Percentiles rank a stretch among this genome's conserved stretches.
Evolutionary conservation across 2,797 vertebrate genomes (phyloP).

Genomic region (Vultur gryphus): DNA sequence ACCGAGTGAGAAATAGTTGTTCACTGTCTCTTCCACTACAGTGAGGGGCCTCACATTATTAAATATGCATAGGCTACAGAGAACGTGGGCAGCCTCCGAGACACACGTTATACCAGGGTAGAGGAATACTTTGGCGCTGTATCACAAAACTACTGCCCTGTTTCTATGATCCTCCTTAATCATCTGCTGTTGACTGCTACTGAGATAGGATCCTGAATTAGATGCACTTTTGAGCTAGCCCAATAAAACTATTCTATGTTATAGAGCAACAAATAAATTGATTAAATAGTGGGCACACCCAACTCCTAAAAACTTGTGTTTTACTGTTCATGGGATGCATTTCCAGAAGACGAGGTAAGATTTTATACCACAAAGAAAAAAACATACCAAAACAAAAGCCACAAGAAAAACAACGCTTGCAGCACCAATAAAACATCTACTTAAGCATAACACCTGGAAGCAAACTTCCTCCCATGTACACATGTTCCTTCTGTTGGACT

Average conservation of each 20-base stretch:
- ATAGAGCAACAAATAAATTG: not conserved
- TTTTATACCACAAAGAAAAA: not conserved
- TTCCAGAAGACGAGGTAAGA: not conserved
- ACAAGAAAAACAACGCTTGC: not conserved
- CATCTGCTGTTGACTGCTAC: not conserved
- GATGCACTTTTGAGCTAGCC: not conserved
- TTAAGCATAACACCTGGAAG: not conserved
- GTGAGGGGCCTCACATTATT: fast-evolving
- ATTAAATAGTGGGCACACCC: not conserved
- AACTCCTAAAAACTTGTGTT: not conserved
- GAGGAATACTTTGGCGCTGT: not conserved
- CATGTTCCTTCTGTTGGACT: not conserved
- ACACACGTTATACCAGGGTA: not conserved
- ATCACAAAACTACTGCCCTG: not conserved
- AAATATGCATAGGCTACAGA: not conserved
- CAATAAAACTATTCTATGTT: not conserved
- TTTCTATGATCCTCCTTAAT: not conserved
- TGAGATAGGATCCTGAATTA: not conserved
- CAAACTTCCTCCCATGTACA: not conserved
- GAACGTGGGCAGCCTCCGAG: not conserved
- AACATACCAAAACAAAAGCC: not conserved
- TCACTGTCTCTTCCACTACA: not conserved
- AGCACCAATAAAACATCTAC: not conserved
- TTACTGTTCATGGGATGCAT: not conserved
- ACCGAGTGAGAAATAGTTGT: not conserved